Conservation (phyloP, 2,888 invertebrate species). For the Diachrysia chrysitis region DNA sequence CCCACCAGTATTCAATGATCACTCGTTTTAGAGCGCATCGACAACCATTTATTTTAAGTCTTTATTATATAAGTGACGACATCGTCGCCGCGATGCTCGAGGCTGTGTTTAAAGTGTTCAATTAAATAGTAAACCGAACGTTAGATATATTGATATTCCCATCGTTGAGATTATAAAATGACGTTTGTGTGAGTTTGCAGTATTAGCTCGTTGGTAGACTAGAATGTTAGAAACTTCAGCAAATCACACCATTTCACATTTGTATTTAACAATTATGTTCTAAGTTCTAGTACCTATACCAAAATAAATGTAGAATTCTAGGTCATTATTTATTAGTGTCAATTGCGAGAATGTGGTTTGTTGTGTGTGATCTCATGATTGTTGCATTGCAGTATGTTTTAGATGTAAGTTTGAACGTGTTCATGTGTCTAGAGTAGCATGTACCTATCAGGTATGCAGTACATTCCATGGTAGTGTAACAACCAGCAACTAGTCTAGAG, state of each 20-base stretch:
- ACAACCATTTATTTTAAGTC: slow-evolving; percentile 84
- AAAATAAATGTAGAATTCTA: slow-evolving; percentile 84
- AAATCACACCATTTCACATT: slow-evolving; percentile 72
- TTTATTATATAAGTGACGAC: slow-evolving; percentile 81
- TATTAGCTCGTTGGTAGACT: slow-evolving; percentile 76
- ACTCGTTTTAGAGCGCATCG: slow-evolving; percentile 89
- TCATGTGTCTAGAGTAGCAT: slow-evolving; percentile 75
- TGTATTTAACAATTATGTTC: slow-evolving; percentile 67
- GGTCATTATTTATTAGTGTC: slow-evolving; percentile 86
- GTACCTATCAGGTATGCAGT: slow-evolving; percentile 75
- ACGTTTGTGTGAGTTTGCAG: slow-evolving; percentile 79
- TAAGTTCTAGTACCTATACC: slow-evolving; percentile 86
- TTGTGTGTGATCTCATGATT: slow-evolving; percentile 86
- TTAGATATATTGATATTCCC: slow-evolving; percentile 82
- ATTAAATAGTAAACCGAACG: slow-evolving; percentile 80
- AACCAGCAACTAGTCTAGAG: slow-evolving; percentile 86
- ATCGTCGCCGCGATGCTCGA: slow-evolving; percentile 81
- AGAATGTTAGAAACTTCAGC: slow-evolving; percentile 72
- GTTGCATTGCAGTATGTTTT: slow-evolving; percentile 73
- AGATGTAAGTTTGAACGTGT: slow-evolving; percentile 75
- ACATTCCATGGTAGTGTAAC: slow-evolving; percentile 82
- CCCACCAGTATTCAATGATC: slow-evolving; percentile 89
- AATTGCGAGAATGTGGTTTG: slow-evolving; percentile 77
- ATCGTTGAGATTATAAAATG: slow-evolving; percentile 85
- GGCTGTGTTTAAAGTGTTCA: slow-evolving; percentile 89